Conservation (phyloP, 2,888 invertebrate genomes). For the Drosophila subsilvestris region DNA sequence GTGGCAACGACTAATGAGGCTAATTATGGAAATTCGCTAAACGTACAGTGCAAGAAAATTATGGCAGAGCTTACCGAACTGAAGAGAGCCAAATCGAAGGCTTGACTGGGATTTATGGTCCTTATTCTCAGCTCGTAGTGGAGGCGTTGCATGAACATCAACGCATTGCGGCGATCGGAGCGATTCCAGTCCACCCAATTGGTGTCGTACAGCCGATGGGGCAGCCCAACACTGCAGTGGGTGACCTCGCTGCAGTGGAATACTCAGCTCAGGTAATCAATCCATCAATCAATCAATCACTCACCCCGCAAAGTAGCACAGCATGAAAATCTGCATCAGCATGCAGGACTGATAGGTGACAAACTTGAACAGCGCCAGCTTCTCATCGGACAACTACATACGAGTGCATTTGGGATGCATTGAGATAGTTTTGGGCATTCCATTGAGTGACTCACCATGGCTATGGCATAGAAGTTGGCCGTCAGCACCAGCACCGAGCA, state of each 20-base stretch:
- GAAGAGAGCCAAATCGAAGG: constrained; percentile 67
- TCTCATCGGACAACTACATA: constrained; percentile 53
- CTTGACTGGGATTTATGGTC: constrained; percentile 60
- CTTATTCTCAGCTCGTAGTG: constrained; percentile 54
- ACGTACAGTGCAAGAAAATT: constrained; percentile 46
- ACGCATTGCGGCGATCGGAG: constrained; percentile 54
- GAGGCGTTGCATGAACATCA: constrained; percentile 67
- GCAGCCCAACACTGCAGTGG: constrained; percentile 56
- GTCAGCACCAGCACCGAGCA: constrained; percentile 77
- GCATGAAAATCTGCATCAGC: constrained; percentile 69
- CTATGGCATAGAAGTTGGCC: constrained; percentile 78
- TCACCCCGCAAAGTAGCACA: constrained; percentile 73
- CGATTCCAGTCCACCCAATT: constrained; percentile 65
- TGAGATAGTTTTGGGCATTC: too few species aligned
- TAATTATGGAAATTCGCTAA: constrained; percentile 34
- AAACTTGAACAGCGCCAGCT: constrained; percentile 49
- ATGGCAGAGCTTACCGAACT: constrained; percentile 60
- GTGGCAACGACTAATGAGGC: constrained; percentile 15
- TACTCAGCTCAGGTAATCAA: too few species aligned
- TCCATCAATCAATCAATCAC: neutral
- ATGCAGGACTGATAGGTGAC: constrained; percentile 65
- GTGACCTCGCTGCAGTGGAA: constrained; percentile 53
- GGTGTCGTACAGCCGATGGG: constrained; percentile 60
- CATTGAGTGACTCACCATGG: constrained; percentile 60
- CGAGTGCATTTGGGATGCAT: too few species aligned